Evolutionary conservation across 2,797 vertebrate species (phyloP).

Genomic region (Intellagama lesueurii): DNA sequence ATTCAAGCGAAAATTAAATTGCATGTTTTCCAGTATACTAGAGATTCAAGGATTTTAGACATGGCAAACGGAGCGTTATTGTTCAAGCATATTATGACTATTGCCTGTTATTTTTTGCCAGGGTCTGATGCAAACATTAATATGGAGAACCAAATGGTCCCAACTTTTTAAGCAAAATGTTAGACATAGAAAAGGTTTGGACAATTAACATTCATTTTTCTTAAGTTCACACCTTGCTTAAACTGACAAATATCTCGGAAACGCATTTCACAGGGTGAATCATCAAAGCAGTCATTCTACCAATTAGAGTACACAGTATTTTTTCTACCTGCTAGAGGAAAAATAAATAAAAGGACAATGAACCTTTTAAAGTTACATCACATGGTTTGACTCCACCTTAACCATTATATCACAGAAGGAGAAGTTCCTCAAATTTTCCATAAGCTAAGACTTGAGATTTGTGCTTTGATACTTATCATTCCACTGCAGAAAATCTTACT

Average conservation of each 20-base stretch:
- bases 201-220: constrained; percentile 43
- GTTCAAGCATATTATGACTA: constrained; percentile 54
- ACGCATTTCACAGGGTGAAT: constrained; percentile 72
- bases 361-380: constrained; percentile 70
- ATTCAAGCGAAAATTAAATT: constrained; percentile 74
- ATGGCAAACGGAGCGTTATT: too few relatives aligned
- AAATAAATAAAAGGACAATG: constrained; percentile 68
- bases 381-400: constrained; percentile 56
- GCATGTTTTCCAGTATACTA: constrained; percentile 68
- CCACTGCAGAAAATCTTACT: constrained; percentile 65
- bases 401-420: constrained; percentile 54
- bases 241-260: constrained; percentile 61
- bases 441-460: constrained; percentile 47
- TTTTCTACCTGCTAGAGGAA: constrained; percentile 68
- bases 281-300: constrained; percentile 85
- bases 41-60: constrained; percentile 63
- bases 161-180: constrained; percentile 44
- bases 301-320: constrained; percentile 76
- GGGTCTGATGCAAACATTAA: constrained; percentile 54
- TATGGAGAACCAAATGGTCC: constrained; percentile 20
- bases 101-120: constrained; percentile 61
- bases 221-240: constrained; percentile 53
- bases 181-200: constrained; percentile 62
- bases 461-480: constrained; percentile 51
- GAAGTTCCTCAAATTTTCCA: constrained; percentile 60